Conservation (phyloP, 2,888 invertebrate species). For the Catocala nupta region DNA sequence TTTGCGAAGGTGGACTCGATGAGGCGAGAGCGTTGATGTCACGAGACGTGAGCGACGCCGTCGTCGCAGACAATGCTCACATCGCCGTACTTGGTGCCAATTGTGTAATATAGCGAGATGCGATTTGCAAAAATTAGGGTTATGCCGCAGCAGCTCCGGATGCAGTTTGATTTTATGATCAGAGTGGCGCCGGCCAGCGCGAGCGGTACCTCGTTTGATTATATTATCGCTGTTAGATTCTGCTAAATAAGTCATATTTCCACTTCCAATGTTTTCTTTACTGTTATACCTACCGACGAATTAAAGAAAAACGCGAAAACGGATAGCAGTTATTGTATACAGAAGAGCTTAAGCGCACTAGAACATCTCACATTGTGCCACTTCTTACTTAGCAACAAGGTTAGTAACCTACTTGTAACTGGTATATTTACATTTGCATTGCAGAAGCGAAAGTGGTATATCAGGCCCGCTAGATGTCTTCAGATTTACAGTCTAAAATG, state of each 20-base stretch:
- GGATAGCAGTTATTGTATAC: neutral
- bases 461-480: constrained; percentile 45
- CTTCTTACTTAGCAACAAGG: constrained; percentile 18
- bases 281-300: neutral
- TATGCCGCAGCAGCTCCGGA: constrained; percentile 21
- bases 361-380: constrained; percentile 14
- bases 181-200: constrained; percentile 23
- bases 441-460: constrained; percentile 65
- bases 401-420: constrained; percentile 45
- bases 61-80: constrained; percentile 46
- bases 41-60: constrained; percentile 45
- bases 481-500: constrained; percentile 36
- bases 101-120: constrained; percentile 39
- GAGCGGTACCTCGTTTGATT: constrained; percentile 22
- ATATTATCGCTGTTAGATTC: constrained; percentile 16
- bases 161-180: constrained; percentile 42
- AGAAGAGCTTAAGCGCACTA: constrained; percentile 7
- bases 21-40: constrained; percentile 59
- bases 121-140: constrained; percentile 44
- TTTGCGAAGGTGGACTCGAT: constrained; percentile 56
- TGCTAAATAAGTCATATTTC: constrained; percentile 26
- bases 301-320: neutral
- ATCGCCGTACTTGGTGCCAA: constrained; percentile 36
- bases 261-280: constrained; percentile 20
- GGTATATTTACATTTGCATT: constrained; percentile 51